Evolutionary conservation across 1,140 invertebrate species (phyloP), one percentile per base, ranked within the genome.

Genomic region (Drosophila pseudoobscura): DNA sequence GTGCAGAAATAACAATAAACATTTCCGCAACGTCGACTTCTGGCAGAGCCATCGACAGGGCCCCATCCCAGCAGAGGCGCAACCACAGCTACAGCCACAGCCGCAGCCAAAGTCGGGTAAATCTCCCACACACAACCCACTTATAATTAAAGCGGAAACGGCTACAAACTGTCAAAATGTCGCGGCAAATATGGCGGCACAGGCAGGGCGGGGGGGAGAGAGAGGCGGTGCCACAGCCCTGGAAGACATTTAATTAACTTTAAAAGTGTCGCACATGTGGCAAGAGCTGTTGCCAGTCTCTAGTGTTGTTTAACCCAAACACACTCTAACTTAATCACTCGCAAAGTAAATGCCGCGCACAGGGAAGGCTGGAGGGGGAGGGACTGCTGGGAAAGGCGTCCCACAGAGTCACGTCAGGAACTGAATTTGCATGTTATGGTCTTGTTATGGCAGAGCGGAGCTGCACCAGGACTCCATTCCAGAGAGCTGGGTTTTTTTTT

Each of bases 171-270:
- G 80, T 73, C 80, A 87, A 69, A 85, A 77, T 70, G 73, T 70
- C 60, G 72, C 60, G 43, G 29, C 22, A 46, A 53, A 54, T 64
- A 47, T 52, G 59, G 66, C 53, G 44, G 49, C 26, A 22, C 13
- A 47, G 60, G 35, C 3, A 5, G 50, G 8, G 17, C 5, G n/a
- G 24, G 31, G 15, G 15, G 15, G 9, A 26, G 43, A 26, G 47
- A 44, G 52, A 8, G 61, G n/a, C 17, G 13, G 11, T 29, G 20
- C 29, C 20, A 26, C 7, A 8, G 41, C 50, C 54, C 35, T 54
- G 53, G 61, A 53, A 56, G 63, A 50, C 63, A 45, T 82, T 88
- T 87, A 87, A 87, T 87, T 82, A 87, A 87, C 74, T 85, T 82
- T 78, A 72, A 75, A 76, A 75, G 62, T 75, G 73, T 55, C 49